Base-by-base conservation (phyloP, 2,113 vertebrate genomes). In the Bolborhynchus lineola region DNA sequence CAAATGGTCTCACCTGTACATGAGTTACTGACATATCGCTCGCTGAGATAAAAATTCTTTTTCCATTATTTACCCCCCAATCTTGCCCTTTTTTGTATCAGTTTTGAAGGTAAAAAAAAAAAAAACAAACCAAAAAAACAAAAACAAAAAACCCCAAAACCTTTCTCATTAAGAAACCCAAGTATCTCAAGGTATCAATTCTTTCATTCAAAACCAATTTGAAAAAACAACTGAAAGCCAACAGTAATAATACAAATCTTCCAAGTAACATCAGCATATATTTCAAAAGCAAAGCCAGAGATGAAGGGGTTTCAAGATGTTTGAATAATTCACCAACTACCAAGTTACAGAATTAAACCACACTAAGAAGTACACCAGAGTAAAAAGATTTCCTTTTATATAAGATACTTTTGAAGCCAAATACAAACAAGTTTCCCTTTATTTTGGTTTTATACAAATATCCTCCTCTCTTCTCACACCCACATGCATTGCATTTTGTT, bases 331-430 rank as follows among this genome's bases (percentile, higher is more conserved):
- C 42, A 81, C 35, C 57, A 76, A 42, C 4, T 79, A 44, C 57
- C 53, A 82, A n/a, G 65, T 82, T 88, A 90, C 13, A 94, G 91
- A 95, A 85, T 82, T 79, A 95, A 91, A 55, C 10, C 52, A 84
- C n/a, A 84, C 57, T 20, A 77, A 82, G 31, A 86, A 77, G 62
- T 31, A 64, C 28, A 62, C 3, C 57, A 76, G 17, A 26, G 31
- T 76, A 62, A 79, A 86, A 74, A 70, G 4, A 76, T n/a, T 74
- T 82, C 35, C n/a, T 93, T 94, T 93, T 88, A 91, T 13, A 2
- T 67, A 93, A 83, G 41, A 53, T 26, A 17, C 16, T 78, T 53
- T 74, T 52, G 20, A 91, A 90, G 80, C 84, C 85, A 93, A 91
- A 89, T 37, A 82, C 42, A 85, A 87, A 85, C 57, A 93, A 77